Conservation (phyloP, 2,888 invertebrate genomes). For the Drosophila nigritarsus region DNA sequence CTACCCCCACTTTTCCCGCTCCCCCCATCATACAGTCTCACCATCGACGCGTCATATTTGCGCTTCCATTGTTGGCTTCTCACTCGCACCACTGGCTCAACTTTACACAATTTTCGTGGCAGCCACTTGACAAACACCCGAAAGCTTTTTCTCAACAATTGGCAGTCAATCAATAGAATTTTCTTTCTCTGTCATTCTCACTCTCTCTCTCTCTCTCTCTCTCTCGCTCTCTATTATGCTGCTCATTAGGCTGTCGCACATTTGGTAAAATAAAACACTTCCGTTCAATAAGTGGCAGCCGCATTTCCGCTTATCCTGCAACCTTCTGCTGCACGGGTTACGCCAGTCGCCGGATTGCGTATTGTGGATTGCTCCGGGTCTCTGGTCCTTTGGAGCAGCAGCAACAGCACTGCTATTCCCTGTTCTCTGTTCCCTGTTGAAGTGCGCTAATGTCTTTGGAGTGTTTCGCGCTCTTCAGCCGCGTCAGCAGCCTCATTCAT, state of each 20-base stretch:
- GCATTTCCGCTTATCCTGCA: constrained; percentile 69
- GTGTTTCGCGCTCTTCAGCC: constrained; percentile 79
- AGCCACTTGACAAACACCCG: constrained; percentile 76
- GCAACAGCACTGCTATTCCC: background rate
- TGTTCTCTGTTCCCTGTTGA: constrained; percentile 38
- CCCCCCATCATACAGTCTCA: background rate
- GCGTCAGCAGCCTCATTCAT: constrained; percentile 33
- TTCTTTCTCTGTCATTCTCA: background rate
- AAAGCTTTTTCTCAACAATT: constrained; percentile 67
- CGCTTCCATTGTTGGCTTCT: constrained; percentile 17
- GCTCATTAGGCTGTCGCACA: constrained; percentile 67
- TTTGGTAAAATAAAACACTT: constrained; percentile 71
- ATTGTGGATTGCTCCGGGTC: constrained; percentile 11
- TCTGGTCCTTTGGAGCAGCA: background rate
- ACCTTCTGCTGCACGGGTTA: constrained; percentile 17
- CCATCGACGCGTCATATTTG: background rate
- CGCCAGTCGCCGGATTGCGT: constrained; percentile 5
- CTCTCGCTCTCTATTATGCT: background rate
- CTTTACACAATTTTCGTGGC: constrained; percentile 18
- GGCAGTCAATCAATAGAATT: constrained; percentile 59
- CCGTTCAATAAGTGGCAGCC: constrained; percentile 72
- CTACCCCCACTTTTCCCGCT: background rate
- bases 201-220: constrained; percentile 2
- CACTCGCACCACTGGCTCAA: constrained; percentile 10
- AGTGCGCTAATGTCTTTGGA: constrained; percentile 83